Evolutionary conservation across 2,797 vertebrate species (phyloP).

Genomic region (Mus minutoides): DNA sequence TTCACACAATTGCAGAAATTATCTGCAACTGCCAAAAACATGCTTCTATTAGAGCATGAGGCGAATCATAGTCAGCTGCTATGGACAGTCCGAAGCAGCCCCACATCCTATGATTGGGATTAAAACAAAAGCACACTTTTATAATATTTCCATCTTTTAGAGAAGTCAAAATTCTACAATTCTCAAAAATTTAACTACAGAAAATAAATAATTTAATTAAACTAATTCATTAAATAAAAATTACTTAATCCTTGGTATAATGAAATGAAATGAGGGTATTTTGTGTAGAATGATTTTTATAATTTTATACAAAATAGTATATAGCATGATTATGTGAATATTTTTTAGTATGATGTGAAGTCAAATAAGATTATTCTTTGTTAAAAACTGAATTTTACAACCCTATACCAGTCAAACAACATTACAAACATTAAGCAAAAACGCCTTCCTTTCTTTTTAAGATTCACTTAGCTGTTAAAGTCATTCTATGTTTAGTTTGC

Average conservation of each 20-base stretch:
- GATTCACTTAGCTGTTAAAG: not conserved
- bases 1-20: not conserved
- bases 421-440: constrained; percentile 4
- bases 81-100: not conserved
- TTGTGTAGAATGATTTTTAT: not conserved
- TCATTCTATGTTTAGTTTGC: not conserved
- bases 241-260: not conserved
- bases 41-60: not conserved
- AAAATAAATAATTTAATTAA: constrained; percentile 17
- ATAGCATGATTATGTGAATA: not conserved
- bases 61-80: not conserved
- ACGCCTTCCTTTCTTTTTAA: not conserved
- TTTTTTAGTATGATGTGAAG: not conserved
- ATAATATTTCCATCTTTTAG: not conserved
- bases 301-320: not conserved
- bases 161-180: not conserved
- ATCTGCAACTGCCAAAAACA: not conserved
- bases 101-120: not conserved
- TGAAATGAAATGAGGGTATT: not conserved
- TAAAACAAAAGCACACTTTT: not conserved
- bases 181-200: not conserved
- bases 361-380: not conserved
- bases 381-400: not conserved
- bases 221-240: not conserved
- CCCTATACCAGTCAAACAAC: not conserved